These are phyloP conservation scores for Rhodinocichla rosea DNA, from an alignment of 2,113 vertebrate genomes.

Conservation along the genomic window DNA sequence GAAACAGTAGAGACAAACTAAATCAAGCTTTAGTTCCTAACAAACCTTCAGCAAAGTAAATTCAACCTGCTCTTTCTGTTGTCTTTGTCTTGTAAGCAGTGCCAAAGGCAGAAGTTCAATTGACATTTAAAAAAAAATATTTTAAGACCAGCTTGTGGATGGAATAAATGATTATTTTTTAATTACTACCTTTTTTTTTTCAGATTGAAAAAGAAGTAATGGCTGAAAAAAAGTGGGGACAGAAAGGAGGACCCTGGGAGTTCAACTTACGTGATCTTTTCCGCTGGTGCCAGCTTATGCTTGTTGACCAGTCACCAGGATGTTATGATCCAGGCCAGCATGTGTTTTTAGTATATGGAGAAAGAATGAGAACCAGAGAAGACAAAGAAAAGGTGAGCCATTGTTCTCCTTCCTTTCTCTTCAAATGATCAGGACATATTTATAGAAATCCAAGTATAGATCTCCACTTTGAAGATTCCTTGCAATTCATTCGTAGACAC, in stretches of 20 bases:
- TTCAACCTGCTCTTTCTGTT: background rate
- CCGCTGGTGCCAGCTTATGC: constrained; percentile 98
- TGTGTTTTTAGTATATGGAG: constrained; percentile 88
- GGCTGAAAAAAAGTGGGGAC: constrained; percentile 88
- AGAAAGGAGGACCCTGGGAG: constrained; percentile 96
- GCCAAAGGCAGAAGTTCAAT: background rate
- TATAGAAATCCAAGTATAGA: background rate
- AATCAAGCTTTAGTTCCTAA: background rate
- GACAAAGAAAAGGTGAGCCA: constrained; percentile 85
- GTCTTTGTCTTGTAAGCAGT: background rate
- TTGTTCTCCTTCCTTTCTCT: background rate
- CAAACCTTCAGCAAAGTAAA: background rate
- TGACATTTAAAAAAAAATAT: background rate
- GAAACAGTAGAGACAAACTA: background rate
- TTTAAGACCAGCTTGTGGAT: background rate
- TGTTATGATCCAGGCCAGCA: constrained; percentile 92
- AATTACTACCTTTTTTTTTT: background rate
- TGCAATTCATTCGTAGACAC: background rate
- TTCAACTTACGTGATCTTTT: constrained; percentile 97
- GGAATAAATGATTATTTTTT: background rate
- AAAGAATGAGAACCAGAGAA: constrained; percentile 88
- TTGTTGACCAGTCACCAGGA: constrained; percentile 89
- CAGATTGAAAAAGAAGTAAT: constrained; percentile 89
- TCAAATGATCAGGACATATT: background rate
- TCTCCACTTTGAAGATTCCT: background rate